Evolutionary conservation across 2,797 vertebrate genomes (phyloP).

Genomic region (Sebastes vulpes): DNA sequence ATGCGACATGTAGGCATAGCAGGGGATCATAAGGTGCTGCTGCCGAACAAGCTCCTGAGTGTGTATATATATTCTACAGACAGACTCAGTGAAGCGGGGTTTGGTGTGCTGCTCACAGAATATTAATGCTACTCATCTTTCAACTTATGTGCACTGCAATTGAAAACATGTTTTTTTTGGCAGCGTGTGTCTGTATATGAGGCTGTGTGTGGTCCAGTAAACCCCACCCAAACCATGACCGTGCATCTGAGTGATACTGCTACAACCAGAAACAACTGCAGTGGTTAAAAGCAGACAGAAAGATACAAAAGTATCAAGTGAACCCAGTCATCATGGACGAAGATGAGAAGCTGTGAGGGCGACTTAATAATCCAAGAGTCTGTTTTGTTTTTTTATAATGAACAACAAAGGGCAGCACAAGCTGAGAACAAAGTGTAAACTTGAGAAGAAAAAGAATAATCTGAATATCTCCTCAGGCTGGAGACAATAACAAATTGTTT

Average conservation of each 20-base stretch:
- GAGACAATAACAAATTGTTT: conserved; percentile 19
- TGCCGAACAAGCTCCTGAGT: conserved; percentile 8
- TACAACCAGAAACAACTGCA: conserved; percentile 8
- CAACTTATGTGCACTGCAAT: conserved; percentile 19
- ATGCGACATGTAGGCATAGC: conserved; percentile 41
- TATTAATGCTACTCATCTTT: conserved; percentile 57
- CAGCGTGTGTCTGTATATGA: neutral
- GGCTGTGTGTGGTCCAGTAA: conserved; percentile 15
- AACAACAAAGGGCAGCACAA: conserved; percentile 4
- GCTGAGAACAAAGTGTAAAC: conserved; percentile 47
- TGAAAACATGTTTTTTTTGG: conserved; percentile 27
- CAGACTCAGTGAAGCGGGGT: conserved; percentile 29
- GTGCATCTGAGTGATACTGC: neutral
- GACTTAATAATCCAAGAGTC: neutral
- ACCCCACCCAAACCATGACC: conserved; percentile 18
- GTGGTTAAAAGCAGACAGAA: conserved; percentile 27
- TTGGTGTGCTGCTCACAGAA: conserved; percentile 40
- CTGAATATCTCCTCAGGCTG: conserved; percentile 2
- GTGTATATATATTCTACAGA: conserved; percentile 23
- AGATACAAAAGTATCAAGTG: conserved; percentile 6
- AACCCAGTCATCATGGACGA: conserved; percentile 1
- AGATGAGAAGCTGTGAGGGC: conserved; percentile 4
- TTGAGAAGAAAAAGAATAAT: conserved; percentile 6
- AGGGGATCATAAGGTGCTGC: conserved; percentile 32
- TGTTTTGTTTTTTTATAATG: neutral